These are phyloP conservation scores for Hyposoter didymator DNA, from an alignment of 2,888 invertebrate species.

Conservation along the genomic window DNA sequence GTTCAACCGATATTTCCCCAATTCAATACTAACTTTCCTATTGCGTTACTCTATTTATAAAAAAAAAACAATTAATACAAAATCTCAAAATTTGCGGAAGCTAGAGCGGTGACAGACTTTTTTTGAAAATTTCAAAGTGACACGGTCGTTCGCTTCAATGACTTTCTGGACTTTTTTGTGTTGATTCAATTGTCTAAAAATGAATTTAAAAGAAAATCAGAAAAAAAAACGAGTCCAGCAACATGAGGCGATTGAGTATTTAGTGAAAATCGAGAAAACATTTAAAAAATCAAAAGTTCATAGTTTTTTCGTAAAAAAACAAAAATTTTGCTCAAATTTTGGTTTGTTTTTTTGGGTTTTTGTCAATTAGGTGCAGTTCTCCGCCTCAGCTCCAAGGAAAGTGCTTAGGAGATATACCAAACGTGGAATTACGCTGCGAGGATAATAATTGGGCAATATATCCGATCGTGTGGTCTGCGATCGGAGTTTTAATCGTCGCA, in stretches of 20 bases:
- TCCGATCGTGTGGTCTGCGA: conserved; percentile 76
- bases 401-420: conserved; percentile 84
- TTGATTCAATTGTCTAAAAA: background rate
- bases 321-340: background rate
- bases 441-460: conserved; percentile 70
- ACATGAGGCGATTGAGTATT: background rate
- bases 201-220: background rate
- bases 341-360: background rate
- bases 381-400: conserved; percentile 84
- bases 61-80: too few relatives aligned
- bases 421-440: conserved; percentile 84
- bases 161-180: background rate
- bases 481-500: conserved; percentile 73
- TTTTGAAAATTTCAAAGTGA: background rate
- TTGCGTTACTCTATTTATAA: too few relatives aligned
- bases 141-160: background rate
- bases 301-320: background rate
- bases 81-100: too few relatives aligned
- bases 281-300: background rate
- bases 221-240: background rate
- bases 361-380: conserved; percentile 83
- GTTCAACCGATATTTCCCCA: too few relatives aligned
- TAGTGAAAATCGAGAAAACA: background rate
- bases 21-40: too few relatives aligned
- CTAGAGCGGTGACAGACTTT: too few relatives aligned